A percentile compares a stretch with the other conserved stretches of the same genome.
Conservation (phyloP, 1,140 invertebrate species). For the Danaus plexippus region DNA sequence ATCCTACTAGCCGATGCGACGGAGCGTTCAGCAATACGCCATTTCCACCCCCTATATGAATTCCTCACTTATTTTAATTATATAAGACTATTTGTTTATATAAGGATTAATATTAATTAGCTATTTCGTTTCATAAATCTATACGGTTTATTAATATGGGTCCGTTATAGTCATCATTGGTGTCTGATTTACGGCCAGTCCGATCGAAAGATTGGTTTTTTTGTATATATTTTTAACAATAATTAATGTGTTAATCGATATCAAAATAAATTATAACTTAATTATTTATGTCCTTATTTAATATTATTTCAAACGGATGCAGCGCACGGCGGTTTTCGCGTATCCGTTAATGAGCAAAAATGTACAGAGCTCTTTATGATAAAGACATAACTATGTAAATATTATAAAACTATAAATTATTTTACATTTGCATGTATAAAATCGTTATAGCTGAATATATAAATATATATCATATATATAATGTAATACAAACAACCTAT, state of each 20-base stretch:
- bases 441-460: conserved; percentile 2
- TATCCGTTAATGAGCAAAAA: conserved; percentile 18
- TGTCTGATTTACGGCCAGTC: conserved; percentile 7
- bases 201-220: neutral
- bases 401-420: conserved; percentile 14
- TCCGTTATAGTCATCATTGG: conserved; percentile 10
- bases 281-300: conserved; percentile 23
- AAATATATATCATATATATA: neutral
- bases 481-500: conserved; percentile 15
- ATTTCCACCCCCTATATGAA: conserved; percentile 7
- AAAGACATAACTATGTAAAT: conserved; percentile 14
- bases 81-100: conserved; percentile 11
- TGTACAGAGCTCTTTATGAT: conserved; percentile 13
- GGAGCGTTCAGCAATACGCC: conserved; percentile 3
- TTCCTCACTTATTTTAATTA: conserved; percentile 11
- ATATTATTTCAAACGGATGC: conserved; percentile 14
- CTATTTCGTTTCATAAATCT: conserved; percentile 6
- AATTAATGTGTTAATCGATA: conserved; percentile 22
- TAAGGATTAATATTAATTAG: neutral
- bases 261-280: conserved; percentile 30
- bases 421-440: conserved; percentile 21
- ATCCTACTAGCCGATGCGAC: conserved; percentile 6
- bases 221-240: conserved; percentile 14
- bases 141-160: conserved; percentile 9
- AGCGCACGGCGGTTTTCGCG: conserved; percentile 7